Evolutionary conservation across 2,113 vertebrate species (phyloP).

Genomic region (Lichenostomus cassidix): DNA sequence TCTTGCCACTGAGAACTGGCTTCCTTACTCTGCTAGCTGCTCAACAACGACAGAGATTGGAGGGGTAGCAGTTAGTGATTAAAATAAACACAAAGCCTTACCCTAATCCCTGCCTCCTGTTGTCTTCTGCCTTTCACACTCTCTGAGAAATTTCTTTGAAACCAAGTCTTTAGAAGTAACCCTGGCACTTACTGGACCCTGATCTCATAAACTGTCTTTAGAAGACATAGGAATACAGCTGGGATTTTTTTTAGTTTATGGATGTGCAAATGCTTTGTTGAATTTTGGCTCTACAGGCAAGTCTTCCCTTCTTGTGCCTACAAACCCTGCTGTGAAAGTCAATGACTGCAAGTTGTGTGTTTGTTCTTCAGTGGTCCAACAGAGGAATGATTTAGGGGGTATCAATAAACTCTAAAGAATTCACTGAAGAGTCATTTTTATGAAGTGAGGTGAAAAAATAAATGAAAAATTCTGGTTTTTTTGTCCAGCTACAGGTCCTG

Average conservation of each 20-base stretch:
- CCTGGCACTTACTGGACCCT: background rate
- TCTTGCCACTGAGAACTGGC: too few relatives aligned
- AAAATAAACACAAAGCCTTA: background rate
- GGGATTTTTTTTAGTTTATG: background rate
- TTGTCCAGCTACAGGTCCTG: background rate
- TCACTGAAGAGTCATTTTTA: background rate
- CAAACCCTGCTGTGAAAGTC: background rate
- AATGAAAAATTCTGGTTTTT: background rate
- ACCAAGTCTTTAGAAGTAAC: background rate
- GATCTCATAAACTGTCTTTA: background rate
- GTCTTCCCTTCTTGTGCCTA: background rate
- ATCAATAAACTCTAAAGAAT: background rate
- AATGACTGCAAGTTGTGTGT: background rate
- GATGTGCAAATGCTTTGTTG: background rate
- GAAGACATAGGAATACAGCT: background rate
- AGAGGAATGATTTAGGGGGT: background rate
- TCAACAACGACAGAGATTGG: too few relatives aligned
- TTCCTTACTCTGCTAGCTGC: too few relatives aligned
- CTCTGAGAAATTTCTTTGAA: background rate
- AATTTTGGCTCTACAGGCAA: background rate
- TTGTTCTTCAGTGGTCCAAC: background rate
- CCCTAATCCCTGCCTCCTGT: background rate
- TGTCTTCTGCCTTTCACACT: background rate
- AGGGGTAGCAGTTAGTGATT: background rate
- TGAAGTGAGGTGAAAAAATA: background rate